Base-by-base conservation (phyloP, 2,888 invertebrate genomes). In the Amphimallon solstitiale region DNA sequence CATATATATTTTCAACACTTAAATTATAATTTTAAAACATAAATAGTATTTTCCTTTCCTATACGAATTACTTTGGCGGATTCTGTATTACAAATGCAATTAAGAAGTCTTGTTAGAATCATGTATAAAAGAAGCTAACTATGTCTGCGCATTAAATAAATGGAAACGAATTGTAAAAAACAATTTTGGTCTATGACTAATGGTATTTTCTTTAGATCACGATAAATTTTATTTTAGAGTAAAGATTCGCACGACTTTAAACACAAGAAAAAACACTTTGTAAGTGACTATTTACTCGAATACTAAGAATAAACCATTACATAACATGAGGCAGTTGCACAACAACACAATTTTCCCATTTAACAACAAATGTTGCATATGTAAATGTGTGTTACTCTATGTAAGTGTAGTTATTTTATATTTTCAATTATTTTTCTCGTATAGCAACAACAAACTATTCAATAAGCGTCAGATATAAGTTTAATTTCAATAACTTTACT, bases 401-500 rank as follows among this genome's bases (percentile, higher is more conserved):
- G 19, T 52, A 52, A 17, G 38, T 52, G 15, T 60, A 12, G 38
- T 52, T 52, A 37, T 54, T 40, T 40, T 38, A 21, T 45, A 17
- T 60, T 64, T 56, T n/a, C 34, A 17, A 48, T 48, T 29, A 35
- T 52, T 52, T 63, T 63, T 63, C 63, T 45, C 54, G 46, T 49
- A 56, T 65, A 61, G 66, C 68, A 63, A 63, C 66, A 63, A 59
- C 43, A 61, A 65, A 46, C 67, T 62, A 69, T 69, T 67, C 63
- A 69, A 1, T 67, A 68, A 65, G 60, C 62, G 68, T 61, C 66
- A 64, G 64, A 51, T 46, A 38, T 46, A 60, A 59, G 64, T 66
- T 70, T 70, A 59, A 68, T 70, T 68, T 66, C 67, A 64, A 66
- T 68, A 70, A 68, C 70, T 70, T 66, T 64, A 52, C 43, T 61